A percentile compares a stretch with the other conserved stretches of the same genome.
These are phyloP conservation scores for Silurus aristotelis DNA, from an alignment of 2,797 vertebrate genomes.

Conservation along the genomic window DNA sequence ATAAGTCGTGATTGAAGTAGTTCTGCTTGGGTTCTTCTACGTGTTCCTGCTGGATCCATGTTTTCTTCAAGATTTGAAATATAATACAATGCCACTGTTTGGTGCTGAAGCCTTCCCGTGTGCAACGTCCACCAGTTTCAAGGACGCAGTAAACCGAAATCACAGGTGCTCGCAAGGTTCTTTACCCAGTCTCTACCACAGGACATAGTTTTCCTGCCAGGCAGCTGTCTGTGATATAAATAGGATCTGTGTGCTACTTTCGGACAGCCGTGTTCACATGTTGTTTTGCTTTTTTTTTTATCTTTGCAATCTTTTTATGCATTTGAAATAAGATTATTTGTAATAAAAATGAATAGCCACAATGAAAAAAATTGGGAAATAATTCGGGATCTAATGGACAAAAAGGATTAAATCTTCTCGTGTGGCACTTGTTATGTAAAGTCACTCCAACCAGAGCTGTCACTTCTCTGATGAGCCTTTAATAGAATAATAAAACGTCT, in stretches of 20 bases:
- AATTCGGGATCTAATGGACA: not conserved
- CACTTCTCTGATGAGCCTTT: not conserved
- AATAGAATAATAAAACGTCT: not conserved
- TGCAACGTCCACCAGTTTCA: slow-evolving; percentile 19
- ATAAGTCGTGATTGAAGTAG: too few species aligned
- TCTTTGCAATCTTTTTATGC: not conserved
- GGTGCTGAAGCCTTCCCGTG: not conserved
- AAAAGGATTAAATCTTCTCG: not conserved
- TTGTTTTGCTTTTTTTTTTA: not conserved
- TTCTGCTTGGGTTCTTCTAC: not conserved
- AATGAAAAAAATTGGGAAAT: not conserved
- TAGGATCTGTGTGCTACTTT: slow-evolving; percentile 68
- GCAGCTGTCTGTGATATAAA: slow-evolving; percentile 73
- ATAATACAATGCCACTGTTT: not conserved
- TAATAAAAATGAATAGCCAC: not conserved
- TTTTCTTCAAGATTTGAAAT: not conserved
- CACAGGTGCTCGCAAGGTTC: slow-evolving; percentile 39
- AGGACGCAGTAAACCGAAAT: slow-evolving; percentile 33
- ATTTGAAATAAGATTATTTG: not conserved
- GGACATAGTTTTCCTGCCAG: slow-evolving; percentile 68
- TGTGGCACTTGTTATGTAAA: slow-evolving; percentile 13
- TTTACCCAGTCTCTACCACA: slow-evolving; percentile 53
- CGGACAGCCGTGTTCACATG: slow-evolving; percentile 59
- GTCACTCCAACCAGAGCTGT: not conserved
- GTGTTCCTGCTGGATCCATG: not conserved